Evolutionary conservation across 1,140 invertebrate genomes (phyloP).

Genomic region (Drosophila equinoxialis): DNA sequence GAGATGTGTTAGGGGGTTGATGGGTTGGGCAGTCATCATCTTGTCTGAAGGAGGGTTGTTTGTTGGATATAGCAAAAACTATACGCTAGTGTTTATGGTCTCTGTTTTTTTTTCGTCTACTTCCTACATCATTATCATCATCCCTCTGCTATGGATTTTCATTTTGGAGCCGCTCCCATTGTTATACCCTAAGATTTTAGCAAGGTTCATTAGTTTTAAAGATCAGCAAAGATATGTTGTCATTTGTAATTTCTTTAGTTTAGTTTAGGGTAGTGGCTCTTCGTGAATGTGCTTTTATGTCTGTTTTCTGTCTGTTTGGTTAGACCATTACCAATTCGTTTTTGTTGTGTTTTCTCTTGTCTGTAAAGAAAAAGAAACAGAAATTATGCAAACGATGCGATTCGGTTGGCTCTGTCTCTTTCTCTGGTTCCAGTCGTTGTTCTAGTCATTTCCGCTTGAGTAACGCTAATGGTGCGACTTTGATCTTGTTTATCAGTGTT

Average conservation of each 20-base stretch:
- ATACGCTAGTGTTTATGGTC: constrained; percentile 54
- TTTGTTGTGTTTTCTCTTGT: constrained; percentile 14
- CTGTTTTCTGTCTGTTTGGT: background rate
- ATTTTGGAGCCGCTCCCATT: constrained; percentile 18
- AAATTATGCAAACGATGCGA: constrained; percentile 51
- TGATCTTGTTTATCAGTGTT: constrained; percentile 55
- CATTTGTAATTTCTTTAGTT: background rate
- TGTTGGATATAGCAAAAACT: constrained; percentile 28
- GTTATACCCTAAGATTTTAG: constrained; percentile 20
- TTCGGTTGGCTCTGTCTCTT: constrained; percentile 18
- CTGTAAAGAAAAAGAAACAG: constrained; percentile 25
- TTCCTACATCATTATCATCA: constrained; percentile 34
- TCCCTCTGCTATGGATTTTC: constrained; percentile 12
- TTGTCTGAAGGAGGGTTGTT: constrained; percentile 1
- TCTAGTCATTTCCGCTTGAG: constrained; percentile 40
- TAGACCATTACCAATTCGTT: constrained; percentile 17
- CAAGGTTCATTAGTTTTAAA: constrained; percentile 26
- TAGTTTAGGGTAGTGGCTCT: background rate
- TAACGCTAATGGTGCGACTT: constrained; percentile 38
- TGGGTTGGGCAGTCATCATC: background rate
- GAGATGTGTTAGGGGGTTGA: background rate
- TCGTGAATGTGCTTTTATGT: background rate
- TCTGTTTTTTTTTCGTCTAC: constrained; percentile 45
- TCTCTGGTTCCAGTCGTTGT: constrained; percentile 28
- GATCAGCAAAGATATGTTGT: no score